phyloP scores from a whole-genome alignment of 1,140 invertebrate species.

The Caenorhabditis inopinata region DNA sequence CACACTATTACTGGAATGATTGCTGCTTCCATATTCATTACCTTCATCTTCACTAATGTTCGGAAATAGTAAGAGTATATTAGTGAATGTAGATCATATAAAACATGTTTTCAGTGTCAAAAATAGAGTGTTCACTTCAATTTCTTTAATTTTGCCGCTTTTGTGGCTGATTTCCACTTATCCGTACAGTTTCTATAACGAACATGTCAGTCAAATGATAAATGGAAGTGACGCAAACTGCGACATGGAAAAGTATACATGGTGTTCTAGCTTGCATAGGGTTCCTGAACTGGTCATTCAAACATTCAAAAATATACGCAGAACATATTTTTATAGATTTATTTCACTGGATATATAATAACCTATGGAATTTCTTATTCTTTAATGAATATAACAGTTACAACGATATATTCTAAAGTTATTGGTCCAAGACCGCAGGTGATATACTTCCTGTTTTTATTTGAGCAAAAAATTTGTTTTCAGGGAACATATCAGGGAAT shows the following conservation, averaged over 20 bases:
- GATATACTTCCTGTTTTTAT: background rate
- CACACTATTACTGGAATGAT: slow-evolving; percentile 33
- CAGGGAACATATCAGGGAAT: slow-evolving; percentile 55
- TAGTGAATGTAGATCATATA: background rate
- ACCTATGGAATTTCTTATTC: slow-evolving; percentile 54
- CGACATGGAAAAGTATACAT: slow-evolving; percentile 46
- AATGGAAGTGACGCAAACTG: slow-evolving; percentile 42
- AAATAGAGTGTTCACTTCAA: slow-evolving; percentile 20
- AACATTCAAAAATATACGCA: background rate
- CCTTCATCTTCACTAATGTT: slow-evolving; percentile 42
- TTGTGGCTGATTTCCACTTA: slow-evolving; percentile 42
- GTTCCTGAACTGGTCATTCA: slow-evolving; percentile 44
- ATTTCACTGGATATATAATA: slow-evolving; percentile 49
- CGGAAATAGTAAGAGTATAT: slow-evolving; percentile 17
- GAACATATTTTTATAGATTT: slow-evolving; percentile 10
- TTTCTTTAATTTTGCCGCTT: background rate
- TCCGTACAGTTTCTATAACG: slow-evolving; percentile 53
- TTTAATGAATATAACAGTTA: slow-evolving; percentile 55
- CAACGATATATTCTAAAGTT: slow-evolving; percentile 55
- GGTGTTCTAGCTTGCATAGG: slow-evolving; percentile 48
- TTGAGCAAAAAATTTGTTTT: background rate
- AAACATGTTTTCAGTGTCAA: background rate
- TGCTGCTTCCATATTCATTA: slow-evolving; percentile 38
- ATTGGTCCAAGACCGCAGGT: slow-evolving; percentile 55
- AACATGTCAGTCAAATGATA: background rate